phyloP scores from a whole-genome alignment of 2,113 vertebrate genomes.

The Pongo pygmaeus region DNA sequence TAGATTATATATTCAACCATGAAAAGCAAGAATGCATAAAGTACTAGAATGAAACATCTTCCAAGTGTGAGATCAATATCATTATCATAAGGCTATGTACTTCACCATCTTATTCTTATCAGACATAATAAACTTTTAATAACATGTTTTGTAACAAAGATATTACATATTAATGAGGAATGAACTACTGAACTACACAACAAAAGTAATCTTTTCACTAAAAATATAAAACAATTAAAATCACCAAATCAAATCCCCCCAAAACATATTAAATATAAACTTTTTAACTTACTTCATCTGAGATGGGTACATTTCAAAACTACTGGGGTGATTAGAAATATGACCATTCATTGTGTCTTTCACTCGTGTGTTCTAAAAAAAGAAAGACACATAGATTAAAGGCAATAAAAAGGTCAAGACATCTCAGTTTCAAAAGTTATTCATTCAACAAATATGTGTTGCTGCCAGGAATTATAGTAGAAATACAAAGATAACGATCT shows the following conservation, averaged over 20 bases:
- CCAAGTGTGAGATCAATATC: background rate
- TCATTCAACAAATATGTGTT: slow-evolving; percentile 35
- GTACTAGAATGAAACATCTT: background rate
- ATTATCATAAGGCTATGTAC: background rate
- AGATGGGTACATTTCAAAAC: slow-evolving; percentile 82
- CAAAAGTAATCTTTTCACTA: background rate
- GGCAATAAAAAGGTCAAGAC: background rate
- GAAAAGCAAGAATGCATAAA: slow-evolving; percentile 29
- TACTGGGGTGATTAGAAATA: slow-evolving; percentile 81
- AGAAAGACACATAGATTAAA: slow-evolving; percentile 50
- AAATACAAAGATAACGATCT: background rate
- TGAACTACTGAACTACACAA: background rate
- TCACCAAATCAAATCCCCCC: background rate
- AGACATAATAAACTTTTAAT: slow-evolving; percentile 6
- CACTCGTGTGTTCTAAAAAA: slow-evolving; percentile 50
- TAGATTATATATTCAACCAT: background rate
- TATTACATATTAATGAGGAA: background rate
- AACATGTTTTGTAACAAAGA: background rate
- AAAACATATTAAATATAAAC: slow-evolving; percentile 25
- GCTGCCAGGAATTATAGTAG: background rate
- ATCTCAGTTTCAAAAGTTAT: background rate
- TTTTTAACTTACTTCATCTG: slow-evolving; percentile 85
- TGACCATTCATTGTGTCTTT: slow-evolving; percentile 83
- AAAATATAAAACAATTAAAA: slow-evolving; percentile 38
- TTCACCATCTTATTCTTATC: background rate